These are phyloP conservation scores for Pangasianodon gigas DNA, from an alignment of 2,113 vertebrate species.

Conservation along the genomic window DNA sequence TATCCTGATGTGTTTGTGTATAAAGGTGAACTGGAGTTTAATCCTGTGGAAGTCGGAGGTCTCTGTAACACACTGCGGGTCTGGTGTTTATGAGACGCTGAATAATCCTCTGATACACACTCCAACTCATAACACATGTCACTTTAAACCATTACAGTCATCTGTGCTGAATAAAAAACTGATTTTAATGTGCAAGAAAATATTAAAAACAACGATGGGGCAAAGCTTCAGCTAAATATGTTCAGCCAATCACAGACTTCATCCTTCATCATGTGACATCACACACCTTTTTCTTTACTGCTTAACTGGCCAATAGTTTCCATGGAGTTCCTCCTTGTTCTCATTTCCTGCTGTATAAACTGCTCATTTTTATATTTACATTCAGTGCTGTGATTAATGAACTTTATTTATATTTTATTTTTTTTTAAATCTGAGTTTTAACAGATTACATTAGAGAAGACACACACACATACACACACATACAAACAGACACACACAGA, in stretches of 20 bases:
- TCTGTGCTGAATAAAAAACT: background rate
- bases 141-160: background rate
- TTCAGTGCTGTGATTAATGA: background rate
- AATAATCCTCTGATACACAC: background rate
- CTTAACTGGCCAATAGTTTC: no score
- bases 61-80: background rate
- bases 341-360: background rate
- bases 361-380: background rate
- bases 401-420: no score
- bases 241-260: background rate
- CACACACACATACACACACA: background rate
- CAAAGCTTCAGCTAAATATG: background rate
- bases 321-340: no score
- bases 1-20: background rate
- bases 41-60: background rate
- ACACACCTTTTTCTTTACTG: background rate
- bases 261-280: background rate
- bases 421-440: no score
- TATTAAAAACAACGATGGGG: background rate
- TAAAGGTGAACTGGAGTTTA: background rate
- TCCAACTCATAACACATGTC: background rate
- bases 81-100: background rate
- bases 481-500: no score
- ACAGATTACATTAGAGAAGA: background rate
- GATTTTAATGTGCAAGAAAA: background rate